Evolutionary conservation across 92 coral and sea anemone genomes (phyloP).

Genomic region (Diadumene lineata): DNA sequence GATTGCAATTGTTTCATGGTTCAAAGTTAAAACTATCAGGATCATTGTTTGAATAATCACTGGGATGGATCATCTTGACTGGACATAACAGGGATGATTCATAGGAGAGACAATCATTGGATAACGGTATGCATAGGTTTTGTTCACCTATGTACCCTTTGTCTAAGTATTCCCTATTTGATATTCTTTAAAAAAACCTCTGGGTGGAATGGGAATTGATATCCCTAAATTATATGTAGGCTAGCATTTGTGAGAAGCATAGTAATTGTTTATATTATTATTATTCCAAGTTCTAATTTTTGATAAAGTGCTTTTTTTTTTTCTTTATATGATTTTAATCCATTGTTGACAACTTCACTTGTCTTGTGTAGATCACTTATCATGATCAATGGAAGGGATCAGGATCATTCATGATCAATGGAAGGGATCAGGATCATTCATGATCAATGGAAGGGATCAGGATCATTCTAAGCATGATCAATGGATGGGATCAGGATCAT

Average conservation of each 20-base stretch:
- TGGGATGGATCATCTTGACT: conserved; percentile 27
- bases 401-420: too few relatives aligned
- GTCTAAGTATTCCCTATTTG: neutral
- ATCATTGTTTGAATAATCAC: conserved; percentile 14
- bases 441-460: neutral
- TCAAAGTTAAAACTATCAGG: conserved; percentile 24
- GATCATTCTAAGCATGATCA: conserved; percentile 13
- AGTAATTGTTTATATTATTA: too few relatives aligned
- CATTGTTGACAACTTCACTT: conserved; percentile 37
- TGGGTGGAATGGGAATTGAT: neutral
- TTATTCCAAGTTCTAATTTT: too few relatives aligned
- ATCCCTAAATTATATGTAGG: neutral
- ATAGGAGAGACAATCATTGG: conserved; percentile 36
- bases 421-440: too few relatives aligned
- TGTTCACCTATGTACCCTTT: conserved; percentile 35
- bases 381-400: too few relatives aligned
- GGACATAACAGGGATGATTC: conserved; percentile 23
- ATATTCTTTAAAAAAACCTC: neutral
- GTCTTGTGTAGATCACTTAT: conserved; percentile 50
- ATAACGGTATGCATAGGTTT: conserved; percentile 55
- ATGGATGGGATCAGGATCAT: conserved; percentile 46
- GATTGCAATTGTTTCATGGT: conserved; percentile 32
- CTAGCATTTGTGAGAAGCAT: too few relatives aligned
- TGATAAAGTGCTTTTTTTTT: too few relatives aligned
- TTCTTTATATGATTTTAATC: neutral